phyloP scores from a whole-genome alignment of 2,888 invertebrate species.

The Dinocampus coccinellae region DNA sequence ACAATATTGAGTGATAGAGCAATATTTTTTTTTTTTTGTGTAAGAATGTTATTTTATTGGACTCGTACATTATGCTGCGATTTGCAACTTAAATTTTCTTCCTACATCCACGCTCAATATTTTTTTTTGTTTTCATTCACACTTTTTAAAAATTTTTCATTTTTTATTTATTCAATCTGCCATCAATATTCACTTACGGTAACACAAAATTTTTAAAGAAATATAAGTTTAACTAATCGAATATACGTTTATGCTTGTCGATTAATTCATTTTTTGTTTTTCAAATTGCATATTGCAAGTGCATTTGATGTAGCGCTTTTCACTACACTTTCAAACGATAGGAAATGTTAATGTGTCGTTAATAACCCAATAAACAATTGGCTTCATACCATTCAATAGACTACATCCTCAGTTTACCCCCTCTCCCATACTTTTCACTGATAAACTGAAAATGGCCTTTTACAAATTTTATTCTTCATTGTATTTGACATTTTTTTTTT shows the following conservation, averaged over 20 bases:
- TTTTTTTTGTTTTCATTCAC: neutral
- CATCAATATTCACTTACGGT: neutral
- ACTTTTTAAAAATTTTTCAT: too few relatives aligned
- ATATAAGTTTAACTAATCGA: constrained; percentile 32
- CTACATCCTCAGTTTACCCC: neutral
- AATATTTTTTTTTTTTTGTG: constrained; percentile 32
- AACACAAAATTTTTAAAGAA: constrained; percentile 10
- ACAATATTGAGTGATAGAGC: neutral
- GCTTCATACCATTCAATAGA: constrained; percentile 29
- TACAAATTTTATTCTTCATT: neutral
- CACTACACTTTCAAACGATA: neutral
- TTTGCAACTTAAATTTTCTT: constrained; percentile 14
- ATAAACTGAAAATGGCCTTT: neutral
- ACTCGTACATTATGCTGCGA: constrained; percentile 40
- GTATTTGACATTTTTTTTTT: neutral
- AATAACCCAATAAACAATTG: constrained; percentile 17
- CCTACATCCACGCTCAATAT: neutral
- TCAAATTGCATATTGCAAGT: constrained; percentile 3
- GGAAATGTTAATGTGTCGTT: neutral
- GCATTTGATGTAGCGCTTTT: neutral
- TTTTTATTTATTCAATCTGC: neutral
- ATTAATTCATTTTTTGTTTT: constrained; percentile 20
- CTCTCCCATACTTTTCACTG: neutral
- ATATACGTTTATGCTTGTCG: constrained; percentile 31
- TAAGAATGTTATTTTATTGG: constrained; percentile 46